Evolutionary conservation across 2,113 vertebrate genomes (phyloP).

Genomic region (Chloebia gouldiae): DNA sequence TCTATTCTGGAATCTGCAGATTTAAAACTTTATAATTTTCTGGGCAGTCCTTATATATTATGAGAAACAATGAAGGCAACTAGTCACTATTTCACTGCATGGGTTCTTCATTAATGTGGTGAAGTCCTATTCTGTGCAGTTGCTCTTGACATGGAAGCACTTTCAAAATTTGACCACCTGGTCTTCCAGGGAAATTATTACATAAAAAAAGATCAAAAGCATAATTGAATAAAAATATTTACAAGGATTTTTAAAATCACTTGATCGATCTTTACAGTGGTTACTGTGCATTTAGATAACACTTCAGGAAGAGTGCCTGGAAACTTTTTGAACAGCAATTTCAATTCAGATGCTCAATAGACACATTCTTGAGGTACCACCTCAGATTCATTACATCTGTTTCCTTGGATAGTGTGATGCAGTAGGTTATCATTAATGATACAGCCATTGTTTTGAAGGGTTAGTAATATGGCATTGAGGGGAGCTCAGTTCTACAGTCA

Average conservation of each 20-base stretch:
- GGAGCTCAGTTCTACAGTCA: neutral
- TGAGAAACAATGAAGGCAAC: neutral
- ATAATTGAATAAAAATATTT: neutral
- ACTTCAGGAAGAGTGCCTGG: neutral
- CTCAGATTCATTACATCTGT: rapidly evolving
- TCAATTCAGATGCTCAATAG: neutral
- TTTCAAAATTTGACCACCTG: neutral
- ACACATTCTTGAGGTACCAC: neutral
- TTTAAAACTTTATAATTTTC: neutral
- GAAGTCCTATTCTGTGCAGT: neutral
- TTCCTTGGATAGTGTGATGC: neutral
- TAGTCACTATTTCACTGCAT: neutral
- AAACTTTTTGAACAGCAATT: neutral
- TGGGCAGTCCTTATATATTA: neutral
- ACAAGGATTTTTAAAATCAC: neutral
- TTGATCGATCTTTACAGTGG: neutral
- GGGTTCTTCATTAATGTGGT: neutral
- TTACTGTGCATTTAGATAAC: neutral
- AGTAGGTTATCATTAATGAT: neutral
- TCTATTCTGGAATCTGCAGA: neutral
- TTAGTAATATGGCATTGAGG: neutral
- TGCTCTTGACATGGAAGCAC: neutral
- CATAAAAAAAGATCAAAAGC: neutral
- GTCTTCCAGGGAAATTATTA: neutral
- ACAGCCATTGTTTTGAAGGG: neutral